Evolutionary conservation across 2,113 vertebrate species (phyloP), one percentile per base, ranked within the genome.

Genomic region (Irena cyanogastra): DNA sequence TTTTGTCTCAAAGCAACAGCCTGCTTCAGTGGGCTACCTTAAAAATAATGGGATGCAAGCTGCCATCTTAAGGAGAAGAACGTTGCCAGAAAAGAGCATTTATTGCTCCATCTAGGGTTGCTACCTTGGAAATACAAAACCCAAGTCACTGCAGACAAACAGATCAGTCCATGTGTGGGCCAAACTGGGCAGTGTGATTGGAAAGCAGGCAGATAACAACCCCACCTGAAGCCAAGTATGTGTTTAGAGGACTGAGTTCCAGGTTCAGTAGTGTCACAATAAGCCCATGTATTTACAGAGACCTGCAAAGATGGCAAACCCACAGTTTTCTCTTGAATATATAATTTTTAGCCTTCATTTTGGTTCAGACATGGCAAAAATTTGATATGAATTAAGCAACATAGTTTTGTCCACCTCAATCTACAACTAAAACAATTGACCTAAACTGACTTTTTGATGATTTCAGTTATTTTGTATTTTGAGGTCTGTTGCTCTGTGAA

Each of bases 101-200:
- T 96, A 92, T 97, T 95, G 83, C 88, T 95, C 77, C 80, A 45
- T 87, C 89, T 94, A 92, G 95, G 91, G 69, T 52, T 92, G 89
- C 94, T 94, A 81, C 93, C 89, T 94, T 94, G 93, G 91, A 95
- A 94, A 92, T 96, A 87, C 83, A 95, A 94, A 96, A 49, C 86
- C 77, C 72, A 94, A 97, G 95, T 94, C 93, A 82, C 86, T 92
- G 91, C 89, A 94, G 64, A 92, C 94, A 97, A 94, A 97, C 83
- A 75, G 86, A 96, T 93, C 83, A 71, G 80, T 49, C 68, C 59
- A 89, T 52, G 33, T 44, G 27, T 78, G 89, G 96, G 94, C 91
- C 86, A 96, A 82, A 94, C 76, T 41, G 86, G 86, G 76, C 68
- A 92, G 89, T 87, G 64, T 94, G 95, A 84, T 64, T 95, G 83